A percentile compares a stretch with the other conserved stretches of the same genome.
These are phyloP conservation scores for Megaustenia siamemsis DNA, from an alignment of 2,888 invertebrate species.

Conservation along the genomic window DNA sequence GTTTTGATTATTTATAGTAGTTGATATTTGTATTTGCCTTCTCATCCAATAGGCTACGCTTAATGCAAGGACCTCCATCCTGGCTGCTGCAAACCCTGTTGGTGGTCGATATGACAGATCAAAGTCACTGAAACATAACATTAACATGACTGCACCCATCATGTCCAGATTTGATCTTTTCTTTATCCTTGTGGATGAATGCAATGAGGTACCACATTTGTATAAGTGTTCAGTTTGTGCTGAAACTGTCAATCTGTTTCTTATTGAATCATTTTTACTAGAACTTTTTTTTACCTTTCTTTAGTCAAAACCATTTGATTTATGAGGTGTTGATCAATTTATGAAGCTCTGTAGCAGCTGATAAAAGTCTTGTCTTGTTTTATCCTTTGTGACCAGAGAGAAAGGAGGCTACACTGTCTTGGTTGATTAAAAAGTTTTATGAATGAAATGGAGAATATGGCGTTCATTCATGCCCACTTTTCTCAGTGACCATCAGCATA, in stretches of 20 bases:
- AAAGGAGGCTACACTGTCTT: not conserved
- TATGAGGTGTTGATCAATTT: too few species aligned
- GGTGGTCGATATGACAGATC: conserved; percentile 97
- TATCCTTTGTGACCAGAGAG: not conserved
- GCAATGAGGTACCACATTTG: conserved; percentile 86
- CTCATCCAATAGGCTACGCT: conserved; percentile 88
- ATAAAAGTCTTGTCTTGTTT: not conserved
- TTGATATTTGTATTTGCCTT: not conserved
- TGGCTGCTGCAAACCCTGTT: conserved; percentile 98
- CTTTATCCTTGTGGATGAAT: conserved; percentile 98
- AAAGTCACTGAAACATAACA: conserved; percentile 96
- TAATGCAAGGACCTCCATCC: conserved; percentile 97
- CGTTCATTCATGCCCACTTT: too few species aligned
- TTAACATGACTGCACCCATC: conserved; percentile 94
- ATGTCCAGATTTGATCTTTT: conserved; percentile 99
- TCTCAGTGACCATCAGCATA: too few species aligned
- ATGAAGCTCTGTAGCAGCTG: not conserved
- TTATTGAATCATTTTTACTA: too few species aligned
- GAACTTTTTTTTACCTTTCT: too few species aligned
- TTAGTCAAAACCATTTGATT: too few species aligned
- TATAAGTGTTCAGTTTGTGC: too few species aligned
- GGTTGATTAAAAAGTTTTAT: not conserved
- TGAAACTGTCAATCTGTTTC: too few species aligned
- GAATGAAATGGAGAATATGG: too few species aligned
- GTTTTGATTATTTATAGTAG: not conserved